These are phyloP conservation scores for Chromobotia macracanthus DNA, from an alignment of 2,797 vertebrate genomes.

Conservation along the genomic window DNA sequence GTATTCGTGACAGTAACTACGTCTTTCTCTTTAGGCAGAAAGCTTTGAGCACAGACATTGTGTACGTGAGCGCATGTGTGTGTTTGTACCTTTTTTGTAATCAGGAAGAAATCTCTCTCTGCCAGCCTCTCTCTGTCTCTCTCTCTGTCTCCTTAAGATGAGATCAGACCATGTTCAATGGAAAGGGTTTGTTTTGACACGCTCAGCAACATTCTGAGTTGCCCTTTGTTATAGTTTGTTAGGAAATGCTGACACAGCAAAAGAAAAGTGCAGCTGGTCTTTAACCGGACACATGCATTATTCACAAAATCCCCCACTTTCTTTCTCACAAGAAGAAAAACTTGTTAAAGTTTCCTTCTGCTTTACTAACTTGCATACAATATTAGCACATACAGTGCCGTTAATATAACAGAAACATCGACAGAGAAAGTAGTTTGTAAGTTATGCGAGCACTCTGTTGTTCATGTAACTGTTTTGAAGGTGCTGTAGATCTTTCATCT, in stretches of 20 bases:
- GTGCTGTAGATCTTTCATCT: neutral
- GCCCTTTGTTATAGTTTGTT: conserved; percentile 20
- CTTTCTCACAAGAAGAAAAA: neutral
- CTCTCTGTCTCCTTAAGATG: too few species aligned
- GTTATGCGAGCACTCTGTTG: neutral
- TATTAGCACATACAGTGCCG: neutral
- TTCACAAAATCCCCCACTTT: conserved; percentile 4
- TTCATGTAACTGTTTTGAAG: neutral
- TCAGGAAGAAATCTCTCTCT: conserved; percentile 9
- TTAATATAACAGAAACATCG: too few species aligned
- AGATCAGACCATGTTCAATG: conserved; percentile 25
- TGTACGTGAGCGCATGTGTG: neutral
- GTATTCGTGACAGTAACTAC: conserved; percentile 24
- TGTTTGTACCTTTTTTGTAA: neutral
- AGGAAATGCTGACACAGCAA: conserved; percentile 37
- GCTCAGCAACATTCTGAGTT: conserved; percentile 35
- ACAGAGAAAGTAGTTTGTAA: neutral
- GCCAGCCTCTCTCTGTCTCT: neutral
- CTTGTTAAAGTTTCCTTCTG: neutral
- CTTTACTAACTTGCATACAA: neutral
- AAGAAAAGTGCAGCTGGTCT: conserved; percentile 39
- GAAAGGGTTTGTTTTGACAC: conserved; percentile 32
- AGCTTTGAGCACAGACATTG: neutral
- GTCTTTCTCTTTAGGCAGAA: conserved; percentile 5
- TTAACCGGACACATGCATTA: conserved; percentile 10